Evolutionary conservation across 2,888 invertebrate species (phyloP), one percentile per base, ranked within the genome.

Genomic region (Periphyllus acericola): DNA sequence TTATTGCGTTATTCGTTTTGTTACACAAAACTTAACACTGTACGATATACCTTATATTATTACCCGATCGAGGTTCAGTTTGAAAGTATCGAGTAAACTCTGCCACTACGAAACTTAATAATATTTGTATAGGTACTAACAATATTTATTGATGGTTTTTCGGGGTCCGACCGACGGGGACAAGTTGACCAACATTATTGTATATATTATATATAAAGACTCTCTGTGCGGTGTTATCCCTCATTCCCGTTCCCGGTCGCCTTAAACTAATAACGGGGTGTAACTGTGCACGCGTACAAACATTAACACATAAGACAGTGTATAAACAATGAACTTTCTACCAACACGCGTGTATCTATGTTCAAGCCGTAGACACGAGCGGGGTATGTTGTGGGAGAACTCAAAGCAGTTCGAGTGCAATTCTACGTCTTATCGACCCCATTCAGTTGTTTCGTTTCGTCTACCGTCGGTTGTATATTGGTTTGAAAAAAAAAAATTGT

Each of bases 121-220:
- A 66, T 81, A 46, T 81, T 68, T 32, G 46, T 36, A 5, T 25
- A 34, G 17, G 8, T 36, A 74, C 36, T 55, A 55, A 74, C 55
- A 75, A 78, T 85, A 85, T 85, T 85, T 85, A 78, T 85, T 29
- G 85, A 78, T 34, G 52, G 84, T 66, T 76, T 84, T 66, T 66
- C 21, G 68, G 32, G n/a, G n/a, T n/a, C n/a, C n/a, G n/a, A 9
- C 14, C 68, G 19, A 25, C 17, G 75, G 9, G 55, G 83, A 72
- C 36, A 74, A 74, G 83, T 83, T 34, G 32, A 36, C 29, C 17
- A 84, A 76, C 40, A 32, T 34, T 75, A 29, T 60, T 84, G 60
- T 60, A 46, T 46, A 14, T n/a, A n/a, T n/a, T n/a, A n/a, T n/a
- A 46, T 46, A 46, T 46, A 21, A 60, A 76, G 32, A 84, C 72